A percentile compares a stretch with the other conserved stretches of the same genome.
phyloP scores from a whole-genome alignment of 2,113 vertebrate species.

The Gobiocypris rarus region DNA sequence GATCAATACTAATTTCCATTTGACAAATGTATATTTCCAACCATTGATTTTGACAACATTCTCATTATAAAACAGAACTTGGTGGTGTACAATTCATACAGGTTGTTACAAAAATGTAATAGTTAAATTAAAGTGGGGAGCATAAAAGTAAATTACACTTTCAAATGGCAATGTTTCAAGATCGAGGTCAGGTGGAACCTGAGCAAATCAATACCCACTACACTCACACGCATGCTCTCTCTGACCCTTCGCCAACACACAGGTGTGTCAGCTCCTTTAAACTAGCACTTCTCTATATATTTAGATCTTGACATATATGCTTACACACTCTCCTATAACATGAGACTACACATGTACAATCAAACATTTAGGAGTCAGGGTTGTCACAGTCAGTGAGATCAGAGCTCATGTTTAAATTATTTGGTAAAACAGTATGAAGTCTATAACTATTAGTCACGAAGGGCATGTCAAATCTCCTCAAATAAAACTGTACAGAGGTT shows the following conservation, averaged over 20 bases:
- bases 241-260: slow-evolving; percentile 24
- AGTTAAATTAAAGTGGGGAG: slow-evolving; percentile 62
- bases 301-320: slow-evolving; percentile 40
- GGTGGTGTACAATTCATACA: slow-evolving; percentile 74
- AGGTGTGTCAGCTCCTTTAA: background rate
- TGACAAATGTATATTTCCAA: slow-evolving; percentile 72
- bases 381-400: slow-evolving; percentile 18
- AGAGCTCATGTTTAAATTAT: background rate
- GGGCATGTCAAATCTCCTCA: slow-evolving; percentile 13
- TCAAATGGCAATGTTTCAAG: slow-evolving; percentile 32
- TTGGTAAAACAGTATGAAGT: slow-evolving; percentile 15
- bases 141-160: slow-evolving; percentile 70
- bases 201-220: slow-evolving; percentile 31
- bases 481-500: slow-evolving; percentile 40
- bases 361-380: slow-evolving; percentile 34
- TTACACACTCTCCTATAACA: background rate
- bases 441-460: slow-evolving; percentile 25
- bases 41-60: slow-evolving; percentile 68
- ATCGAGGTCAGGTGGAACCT: background rate
- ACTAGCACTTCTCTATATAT: background rate
- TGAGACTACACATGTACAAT: slow-evolving; percentile 13
- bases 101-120: slow-evolving; percentile 70
- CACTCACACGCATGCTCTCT: slow-evolving; percentile 53
- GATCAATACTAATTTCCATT: slow-evolving; percentile 72
- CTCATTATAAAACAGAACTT: slow-evolving; percentile 74